Evolutionary conservation across 2,888 invertebrate species (phyloP).

Genomic region (Esperia sulphurella): DNA sequence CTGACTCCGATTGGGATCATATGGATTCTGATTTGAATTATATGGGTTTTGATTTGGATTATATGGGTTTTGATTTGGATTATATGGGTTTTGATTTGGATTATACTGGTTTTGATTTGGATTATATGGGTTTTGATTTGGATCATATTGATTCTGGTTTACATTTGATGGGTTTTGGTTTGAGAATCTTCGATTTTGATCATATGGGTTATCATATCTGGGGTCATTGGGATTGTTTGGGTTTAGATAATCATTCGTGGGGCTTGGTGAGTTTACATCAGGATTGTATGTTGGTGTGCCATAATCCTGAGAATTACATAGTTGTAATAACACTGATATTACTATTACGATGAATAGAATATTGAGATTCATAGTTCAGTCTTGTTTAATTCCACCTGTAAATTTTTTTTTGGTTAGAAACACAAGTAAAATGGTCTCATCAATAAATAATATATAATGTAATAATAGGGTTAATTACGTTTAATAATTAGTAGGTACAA

Average conservation of each 20-base stretch:
- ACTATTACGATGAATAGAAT: conserved; percentile 32
- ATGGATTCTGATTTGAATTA: conserved; percentile 10
- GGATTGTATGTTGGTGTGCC: conserved; percentile 56
- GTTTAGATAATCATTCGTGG: conserved; percentile 55
- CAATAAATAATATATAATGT: too few relatives aligned
- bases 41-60: conserved; percentile 11
- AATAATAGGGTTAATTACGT: too few relatives aligned
- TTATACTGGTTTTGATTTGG: conserved; percentile 28
- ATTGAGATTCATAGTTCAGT: conserved; percentile 69
- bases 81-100: conserved; percentile 16
- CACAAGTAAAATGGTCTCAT: too few relatives aligned
- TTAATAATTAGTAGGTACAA: too few relatives aligned
- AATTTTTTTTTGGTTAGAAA: conserved; percentile 4
- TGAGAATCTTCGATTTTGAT: conserved; percentile 44
- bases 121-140: conserved; percentile 33
- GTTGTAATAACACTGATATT: conserved; percentile 35
- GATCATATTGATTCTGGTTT: conserved; percentile 17
- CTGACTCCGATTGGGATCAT: conserved; percentile 12
- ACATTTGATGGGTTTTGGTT: conserved; percentile 38
- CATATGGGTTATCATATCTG: conserved; percentile 61
- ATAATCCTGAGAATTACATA: conserved; percentile 58
- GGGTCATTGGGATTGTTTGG: conserved; percentile 34
- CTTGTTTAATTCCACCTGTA: conserved; percentile 28
- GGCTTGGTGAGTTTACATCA: conserved; percentile 42
- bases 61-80: conserved; percentile 11